Evolutionary conservation across 2,888 invertebrate species (phyloP), one percentile per base, ranked within the genome.

Genomic region (Trissonchulus latispiculum): DNA sequence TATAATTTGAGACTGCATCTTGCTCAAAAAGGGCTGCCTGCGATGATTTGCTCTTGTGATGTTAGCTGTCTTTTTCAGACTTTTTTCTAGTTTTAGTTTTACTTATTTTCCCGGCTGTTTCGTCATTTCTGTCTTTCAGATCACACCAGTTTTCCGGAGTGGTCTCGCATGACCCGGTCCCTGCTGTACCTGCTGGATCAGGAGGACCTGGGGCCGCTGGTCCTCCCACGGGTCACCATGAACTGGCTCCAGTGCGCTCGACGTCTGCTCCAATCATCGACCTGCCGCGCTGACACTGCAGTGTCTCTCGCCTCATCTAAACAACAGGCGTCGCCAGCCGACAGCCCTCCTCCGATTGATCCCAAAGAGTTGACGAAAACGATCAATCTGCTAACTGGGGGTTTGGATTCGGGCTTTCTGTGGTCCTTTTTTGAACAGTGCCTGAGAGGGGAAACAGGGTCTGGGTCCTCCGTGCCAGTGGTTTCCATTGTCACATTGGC

Each of bases 341-440:
- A n/a, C 59, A 15, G 59, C 59, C 15, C n/a, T 59, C 31, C 28
- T 15, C 3, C 8, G 64, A 28, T 64, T 28, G 64, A 64, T 8
- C 64, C 8, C 15, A n/a, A 15, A 15, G 92, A 93, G 81, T 87
- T 92, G 61, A 86, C 90, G 23, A 92, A 92, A 84, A 91, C 90
- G 31, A 91, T 91, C 0, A 93, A 92, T 84, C 85, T 92, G 76
- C 84, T 93, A 35, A 91, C 93, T 81, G 90, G 90, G 72, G 90
- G 91, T 0, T 86, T 93, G 76, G 91, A 92, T 81, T 89, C 90
- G n/a, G 89, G 89, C 74, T 93, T 91, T 80, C 89, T 93, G 73
- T 93, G 93, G 93, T 88, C 89, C 76, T 92, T 90, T 80, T 88
- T 91, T 77, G 84, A 82, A 0, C 78, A 83, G 2, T n/a, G 69